phyloP scores from a whole-genome alignment of 2,888 invertebrate genomes.

The Pollenia angustigena region DNA sequence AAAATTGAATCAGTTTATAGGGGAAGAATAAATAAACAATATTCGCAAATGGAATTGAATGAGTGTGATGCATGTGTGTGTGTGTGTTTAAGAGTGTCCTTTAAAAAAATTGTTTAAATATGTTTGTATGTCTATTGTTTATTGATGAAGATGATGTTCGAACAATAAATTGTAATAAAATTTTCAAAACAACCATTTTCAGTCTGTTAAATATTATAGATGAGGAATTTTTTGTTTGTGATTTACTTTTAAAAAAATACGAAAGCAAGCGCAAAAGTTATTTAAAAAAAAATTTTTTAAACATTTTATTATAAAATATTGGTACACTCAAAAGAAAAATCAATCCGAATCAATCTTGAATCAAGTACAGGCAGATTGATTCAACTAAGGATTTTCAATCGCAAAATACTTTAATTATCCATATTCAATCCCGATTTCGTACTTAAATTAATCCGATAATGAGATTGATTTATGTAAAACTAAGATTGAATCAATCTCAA shows the following conservation, averaged over 20 bases:
- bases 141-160: constrained; percentile 63
- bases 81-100: constrained; percentile 20
- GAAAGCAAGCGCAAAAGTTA: background rate
- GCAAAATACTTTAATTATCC: too few relatives aligned
- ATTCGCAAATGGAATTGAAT: constrained; percentile 10
- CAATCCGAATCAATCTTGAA: too few relatives aligned
- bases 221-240: constrained; percentile 13
- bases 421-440: too few relatives aligned
- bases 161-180: constrained; percentile 69
- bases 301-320: too few relatives aligned
- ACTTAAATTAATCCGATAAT: too few relatives aligned
- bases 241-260: background rate
- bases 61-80: background rate
- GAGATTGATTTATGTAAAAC: too few relatives aligned
- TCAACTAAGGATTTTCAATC: too few relatives aligned
- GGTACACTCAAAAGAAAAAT: too few relatives aligned
- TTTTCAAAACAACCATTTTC: constrained; percentile 58
- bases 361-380: too few relatives aligned
- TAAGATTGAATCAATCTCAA: too few relatives aligned
- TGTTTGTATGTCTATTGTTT: constrained; percentile 47
- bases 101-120: constrained; percentile 40
- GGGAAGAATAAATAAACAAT: constrained; percentile 62
- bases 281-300: too few relatives aligned
- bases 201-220: constrained; percentile 68
- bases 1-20: constrained; percentile 72